A percentile compares a stretch with the other conserved stretches of the same genome.
These are phyloP conservation scores for Rostratula benghalensis DNA, from an alignment of 2,113 vertebrate genomes.

Conservation along the genomic window DNA sequence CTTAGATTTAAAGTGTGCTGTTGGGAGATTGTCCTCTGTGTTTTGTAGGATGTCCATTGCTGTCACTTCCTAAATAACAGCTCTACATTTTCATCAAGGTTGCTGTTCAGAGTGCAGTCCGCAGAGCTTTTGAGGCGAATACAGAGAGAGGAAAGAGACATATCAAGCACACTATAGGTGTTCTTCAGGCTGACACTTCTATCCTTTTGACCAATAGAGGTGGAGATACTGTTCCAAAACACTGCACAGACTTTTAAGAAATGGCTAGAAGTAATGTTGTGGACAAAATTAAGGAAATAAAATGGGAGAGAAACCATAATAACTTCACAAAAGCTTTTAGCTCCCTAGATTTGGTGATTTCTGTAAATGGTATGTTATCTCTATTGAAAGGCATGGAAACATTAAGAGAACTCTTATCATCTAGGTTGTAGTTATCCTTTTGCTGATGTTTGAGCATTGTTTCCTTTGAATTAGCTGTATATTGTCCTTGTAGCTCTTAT, in stretches of 20 bases:
- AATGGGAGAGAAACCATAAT: neutral
- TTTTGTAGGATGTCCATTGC: neutral
- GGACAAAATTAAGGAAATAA: neutral
- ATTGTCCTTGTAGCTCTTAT: conserved; percentile 4
- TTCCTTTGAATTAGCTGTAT: neutral
- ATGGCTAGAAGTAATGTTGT: neutral
- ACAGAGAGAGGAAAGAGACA: neutral
- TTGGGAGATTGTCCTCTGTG: neutral
- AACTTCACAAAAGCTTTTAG: neutral
- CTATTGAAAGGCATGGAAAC: neutral
- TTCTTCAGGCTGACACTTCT: neutral
- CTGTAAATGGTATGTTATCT: neutral
- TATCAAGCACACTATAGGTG: neutral
- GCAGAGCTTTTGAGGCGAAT: neutral
- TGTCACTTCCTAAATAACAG: neutral
- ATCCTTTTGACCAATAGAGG: neutral
- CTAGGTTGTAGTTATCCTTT: neutral
- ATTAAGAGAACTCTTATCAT: neutral
- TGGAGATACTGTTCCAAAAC: neutral
- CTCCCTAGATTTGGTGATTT: neutral
- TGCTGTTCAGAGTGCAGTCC: neutral
- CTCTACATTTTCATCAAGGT: neutral
- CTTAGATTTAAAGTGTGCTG: neutral
- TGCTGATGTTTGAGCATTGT: neutral
- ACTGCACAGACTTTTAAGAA: neutral